These are phyloP conservation scores for Calliopum simillimum DNA, from an alignment of 2,888 invertebrate species.

Conservation along the genomic window DNA sequence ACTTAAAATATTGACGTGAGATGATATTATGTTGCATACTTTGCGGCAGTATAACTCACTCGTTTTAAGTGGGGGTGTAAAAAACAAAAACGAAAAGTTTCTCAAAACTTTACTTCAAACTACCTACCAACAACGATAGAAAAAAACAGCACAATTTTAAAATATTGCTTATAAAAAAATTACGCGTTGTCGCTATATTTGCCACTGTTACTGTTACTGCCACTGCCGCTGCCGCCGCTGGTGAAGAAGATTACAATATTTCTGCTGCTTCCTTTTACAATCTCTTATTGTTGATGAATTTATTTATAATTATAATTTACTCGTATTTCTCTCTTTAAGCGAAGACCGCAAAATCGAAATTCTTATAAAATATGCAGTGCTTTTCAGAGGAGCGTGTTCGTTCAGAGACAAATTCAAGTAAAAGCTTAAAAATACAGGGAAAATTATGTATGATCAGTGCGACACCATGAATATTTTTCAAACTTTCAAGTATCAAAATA, in stretches of 20 bases:
- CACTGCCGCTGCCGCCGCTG: not conserved
- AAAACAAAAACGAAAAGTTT: constrained; percentile 29
- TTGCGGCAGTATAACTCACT: constrained; percentile 1
- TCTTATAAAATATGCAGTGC: no score
- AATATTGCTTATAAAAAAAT: not conserved
- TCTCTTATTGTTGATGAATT: constrained; percentile 20
- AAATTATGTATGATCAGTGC: no score
- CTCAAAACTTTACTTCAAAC: constrained; percentile 21
- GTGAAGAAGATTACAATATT: not conserved
- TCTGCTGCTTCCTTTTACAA: not conserved
- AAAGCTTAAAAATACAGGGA: no score
- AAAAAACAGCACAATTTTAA: not conserved
- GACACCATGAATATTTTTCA: no score
- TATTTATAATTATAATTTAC: not conserved
- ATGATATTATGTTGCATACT: constrained; percentile 37
- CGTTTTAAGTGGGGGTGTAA: constrained; percentile 35
- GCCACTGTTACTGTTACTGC: constrained; percentile 15
- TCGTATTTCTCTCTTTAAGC: not conserved
- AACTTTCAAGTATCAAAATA: no score
- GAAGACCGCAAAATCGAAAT: not conserved
- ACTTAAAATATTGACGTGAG: constrained; percentile 25
- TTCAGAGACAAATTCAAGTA: no score
- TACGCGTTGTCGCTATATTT: no score
- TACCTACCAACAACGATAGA: not conserved
- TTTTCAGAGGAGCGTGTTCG: no score